These are phyloP conservation scores for Thripadectes ignobilis DNA, from an alignment of 2,797 vertebrate species.

Conservation along the genomic window DNA sequence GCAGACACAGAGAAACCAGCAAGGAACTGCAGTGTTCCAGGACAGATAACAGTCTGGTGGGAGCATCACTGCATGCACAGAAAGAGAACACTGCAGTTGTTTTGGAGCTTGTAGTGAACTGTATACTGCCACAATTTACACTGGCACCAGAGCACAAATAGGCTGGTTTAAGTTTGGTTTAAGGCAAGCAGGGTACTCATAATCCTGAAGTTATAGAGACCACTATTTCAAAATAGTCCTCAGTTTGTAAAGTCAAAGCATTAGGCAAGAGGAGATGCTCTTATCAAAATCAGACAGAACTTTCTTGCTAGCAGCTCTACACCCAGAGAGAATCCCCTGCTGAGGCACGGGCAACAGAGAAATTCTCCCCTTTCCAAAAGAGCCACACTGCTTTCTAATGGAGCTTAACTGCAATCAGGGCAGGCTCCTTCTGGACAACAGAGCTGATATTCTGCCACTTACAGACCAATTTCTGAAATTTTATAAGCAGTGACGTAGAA, in stretches of 20 bases:
- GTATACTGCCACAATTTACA: background rate
- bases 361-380: background rate
- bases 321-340: background rate
- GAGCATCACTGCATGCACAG: background rate
- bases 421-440: background rate
- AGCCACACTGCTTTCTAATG: rapidly evolving
- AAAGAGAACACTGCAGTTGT: background rate
- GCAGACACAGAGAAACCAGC: background rate
- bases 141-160: background rate
- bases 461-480: background rate
- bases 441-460: background rate
- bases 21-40: background rate
- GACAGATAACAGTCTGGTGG: background rate
- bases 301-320: background rate
- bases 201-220: background rate
- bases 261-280: background rate
- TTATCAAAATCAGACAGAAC: background rate
- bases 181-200: background rate
- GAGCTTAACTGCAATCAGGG: background rate
- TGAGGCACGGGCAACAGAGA: background rate
- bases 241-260: background rate
- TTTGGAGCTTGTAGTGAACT: background rate
- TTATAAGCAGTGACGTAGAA: background rate
- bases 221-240: background rate
- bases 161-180: background rate